Base-by-base conservation (phyloP, 2,797 vertebrate genomes). In the Rhinella marina region DNA sequence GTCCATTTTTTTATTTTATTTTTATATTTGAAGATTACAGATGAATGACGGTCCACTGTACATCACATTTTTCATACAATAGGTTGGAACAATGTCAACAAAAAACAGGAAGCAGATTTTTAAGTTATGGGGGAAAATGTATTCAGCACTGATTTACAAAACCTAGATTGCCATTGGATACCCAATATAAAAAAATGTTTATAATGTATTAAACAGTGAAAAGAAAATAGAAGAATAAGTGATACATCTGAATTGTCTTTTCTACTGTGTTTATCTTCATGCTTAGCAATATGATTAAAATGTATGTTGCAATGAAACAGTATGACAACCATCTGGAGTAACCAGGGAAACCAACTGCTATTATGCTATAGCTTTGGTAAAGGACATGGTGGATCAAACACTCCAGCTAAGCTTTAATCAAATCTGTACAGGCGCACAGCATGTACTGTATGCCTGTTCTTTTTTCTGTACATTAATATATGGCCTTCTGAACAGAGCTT, bases 291-390 rank as follows among this genome's bases (percentile, higher is more conserved):
- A 57, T 79, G 56, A 25, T 66, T 19, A 68, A 4, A 66, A 66
- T 52, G 5, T 41, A 41, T 41, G 11, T 52, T 52, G n/a, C 56
- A 82, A 23, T 80, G 10, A n/a, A 52, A 79, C 14, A 79, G 16
- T 19, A 64, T 82, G 54, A 50, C 21, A 82, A 77, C 68, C 32
- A 82, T 64, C 48, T 23, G 57, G n/a, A 41, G 86, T 83, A 87
- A 82, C 86, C 81, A 87, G 73, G 86, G 86, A 77, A 87, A 87
- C 81, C 25, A 64, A 9, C 23, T 66, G 48, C 41, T 66, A 64
- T 87, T 62, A 29, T 87, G 10, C 48, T 59, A 68, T 66, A 78
- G 54, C 56, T 54, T 4, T 78, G 59, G 25, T 66, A 50, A 77
- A 87, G 25, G 86, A 61, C 27, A 56, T 41, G 50, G 2, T 7